Percentiles rank a stretch among this genome's conserved stretches.
Conservation (phyloP, 1,140 invertebrate genomes). For the Muscidifurax raptorellus region DNA sequence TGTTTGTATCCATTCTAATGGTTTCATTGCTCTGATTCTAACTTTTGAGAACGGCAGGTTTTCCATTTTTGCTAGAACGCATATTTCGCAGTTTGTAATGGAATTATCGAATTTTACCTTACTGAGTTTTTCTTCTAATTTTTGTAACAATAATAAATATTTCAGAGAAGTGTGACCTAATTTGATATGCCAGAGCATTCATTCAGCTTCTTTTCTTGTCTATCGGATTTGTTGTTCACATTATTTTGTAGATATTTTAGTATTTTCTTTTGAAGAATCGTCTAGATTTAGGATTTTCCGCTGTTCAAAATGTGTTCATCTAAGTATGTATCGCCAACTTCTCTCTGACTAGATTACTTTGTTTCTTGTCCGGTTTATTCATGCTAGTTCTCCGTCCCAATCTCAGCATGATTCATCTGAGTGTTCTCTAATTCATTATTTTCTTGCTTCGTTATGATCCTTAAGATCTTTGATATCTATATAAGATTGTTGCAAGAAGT, state of each 20-base stretch:
- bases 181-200: conserved; percentile 53
- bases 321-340: too few relatives aligned
- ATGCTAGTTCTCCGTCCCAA: too few relatives aligned
- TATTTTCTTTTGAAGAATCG: too few relatives aligned
- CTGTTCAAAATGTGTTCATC: too few relatives aligned
- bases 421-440: too few relatives aligned
- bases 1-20: conserved; percentile 34
- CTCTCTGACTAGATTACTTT: too few relatives aligned
- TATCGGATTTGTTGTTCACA: too few relatives aligned
- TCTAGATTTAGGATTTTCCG: too few relatives aligned
- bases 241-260: too few relatives aligned
- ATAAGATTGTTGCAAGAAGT: neutral
- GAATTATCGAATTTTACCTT: conserved; percentile 48
- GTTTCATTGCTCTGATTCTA: conserved; percentile 40
- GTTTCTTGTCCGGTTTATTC: neutral
- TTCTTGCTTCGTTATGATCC: too few relatives aligned
- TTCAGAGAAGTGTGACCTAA: conserved; percentile 46
- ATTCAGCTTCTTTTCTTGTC: neutral
- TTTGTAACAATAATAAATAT: conserved; percentile 50
- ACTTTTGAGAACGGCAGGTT: conserved; percentile 22
- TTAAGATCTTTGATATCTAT: neutral
- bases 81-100: conserved; percentile 17
- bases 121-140: conserved; percentile 26
- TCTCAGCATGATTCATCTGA: too few relatives aligned
- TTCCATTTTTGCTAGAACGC: conserved; percentile 43